These are phyloP conservation scores for Tapera naevia DNA, from an alignment of 2,797 vertebrate genomes.

Conservation along the genomic window DNA sequence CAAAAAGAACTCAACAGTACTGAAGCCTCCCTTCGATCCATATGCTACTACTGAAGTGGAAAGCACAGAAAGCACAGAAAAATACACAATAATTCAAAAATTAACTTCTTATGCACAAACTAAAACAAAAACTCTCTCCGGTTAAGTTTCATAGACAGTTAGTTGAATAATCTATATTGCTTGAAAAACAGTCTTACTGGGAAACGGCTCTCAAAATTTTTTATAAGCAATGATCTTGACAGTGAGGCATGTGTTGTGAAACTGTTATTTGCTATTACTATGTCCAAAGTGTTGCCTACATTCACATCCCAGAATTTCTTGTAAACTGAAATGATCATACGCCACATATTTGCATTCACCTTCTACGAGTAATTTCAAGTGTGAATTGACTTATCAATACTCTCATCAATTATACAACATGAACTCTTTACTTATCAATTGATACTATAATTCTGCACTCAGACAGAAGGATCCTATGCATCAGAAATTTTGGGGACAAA, in stretches of 20 bases:
- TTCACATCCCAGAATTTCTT: neutral
- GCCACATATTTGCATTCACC: neutral
- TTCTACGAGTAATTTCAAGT: neutral
- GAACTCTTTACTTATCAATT: neutral
- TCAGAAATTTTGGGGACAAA: rapidly evolving
- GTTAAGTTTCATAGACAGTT: neutral
- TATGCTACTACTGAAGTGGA: neutral
- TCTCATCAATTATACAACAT: neutral
- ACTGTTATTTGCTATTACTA: neutral
- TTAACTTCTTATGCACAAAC: neutral
- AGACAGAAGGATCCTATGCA: neutral
- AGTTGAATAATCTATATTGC: neutral
- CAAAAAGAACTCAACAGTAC: neutral
- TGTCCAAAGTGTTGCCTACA: neutral
- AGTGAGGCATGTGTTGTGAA: neutral
- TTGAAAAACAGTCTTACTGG: neutral
- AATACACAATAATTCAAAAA: neutral
- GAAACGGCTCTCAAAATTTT: neutral
- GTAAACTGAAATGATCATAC: neutral
- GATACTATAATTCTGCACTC: neutral
- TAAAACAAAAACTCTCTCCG: neutral
- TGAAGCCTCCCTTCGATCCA: neutral
- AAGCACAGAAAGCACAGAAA: neutral
- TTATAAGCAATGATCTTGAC: neutral
- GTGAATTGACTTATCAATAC: neutral